Evolutionary conservation across 2,113 vertebrate genomes (phyloP).

Genomic region (Talpa occidentalis): DNA sequence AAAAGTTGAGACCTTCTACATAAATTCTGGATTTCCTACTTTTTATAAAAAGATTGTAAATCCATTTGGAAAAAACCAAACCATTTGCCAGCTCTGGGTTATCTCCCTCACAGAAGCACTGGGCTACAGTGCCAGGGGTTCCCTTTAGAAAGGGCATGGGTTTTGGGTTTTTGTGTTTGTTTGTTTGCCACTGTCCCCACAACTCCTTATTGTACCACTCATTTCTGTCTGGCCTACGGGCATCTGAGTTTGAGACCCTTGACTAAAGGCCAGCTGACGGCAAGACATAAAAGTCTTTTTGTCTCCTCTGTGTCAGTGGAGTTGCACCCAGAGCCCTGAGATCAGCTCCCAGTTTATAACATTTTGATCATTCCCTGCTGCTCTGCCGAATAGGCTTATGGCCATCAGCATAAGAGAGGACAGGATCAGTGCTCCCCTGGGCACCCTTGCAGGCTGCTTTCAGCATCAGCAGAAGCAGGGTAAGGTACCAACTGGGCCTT

Average conservation of each 20-base stretch:
- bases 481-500: neutral
- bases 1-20: neutral
- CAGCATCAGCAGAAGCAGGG: neutral
- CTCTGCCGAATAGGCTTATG: neutral
- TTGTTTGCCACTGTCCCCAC: neutral
- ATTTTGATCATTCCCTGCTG: neutral
- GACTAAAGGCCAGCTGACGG: neutral
- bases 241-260: neutral
- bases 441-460: neutral
- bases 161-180: neutral
- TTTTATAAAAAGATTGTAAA: neutral
- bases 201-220: neutral
- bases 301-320: neutral
- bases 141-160: neutral
- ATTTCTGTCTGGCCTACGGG: neutral
- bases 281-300: neutral
- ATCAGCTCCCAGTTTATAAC: neutral
- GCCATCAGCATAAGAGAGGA: neutral
- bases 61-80: neutral
- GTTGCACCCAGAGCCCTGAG: neutral
- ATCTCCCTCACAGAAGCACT: neutral
- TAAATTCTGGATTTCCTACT: neutral
- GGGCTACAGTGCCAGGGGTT: neutral
- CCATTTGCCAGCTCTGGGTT: neutral
- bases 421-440: neutral